Base-by-base conservation (phyloP, 2,797 vertebrate genomes). In the Rhabdophis nuchalis region DNA sequence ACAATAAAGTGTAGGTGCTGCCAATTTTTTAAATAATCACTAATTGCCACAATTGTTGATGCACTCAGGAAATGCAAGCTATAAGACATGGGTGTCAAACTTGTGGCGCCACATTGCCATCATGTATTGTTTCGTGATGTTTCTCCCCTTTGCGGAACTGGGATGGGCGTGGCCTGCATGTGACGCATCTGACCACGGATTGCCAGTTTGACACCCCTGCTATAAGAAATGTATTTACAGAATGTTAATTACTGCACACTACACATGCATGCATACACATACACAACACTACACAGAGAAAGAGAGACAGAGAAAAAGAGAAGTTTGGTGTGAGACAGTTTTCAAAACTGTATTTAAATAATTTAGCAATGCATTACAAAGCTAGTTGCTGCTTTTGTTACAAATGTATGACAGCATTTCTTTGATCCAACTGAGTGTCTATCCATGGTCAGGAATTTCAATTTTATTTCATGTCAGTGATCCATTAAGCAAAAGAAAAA, bases 31-130 rank as follows among this genome's bases (percentile, higher is more conserved):
- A 60, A 93, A 23, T 8, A 91, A 88, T 13, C 86, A 86, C 0
- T 92, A 94, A 77, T 0, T 5, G 1, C 57, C 4, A 94, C 14
- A 29, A 94, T 93, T 93, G 86, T 90, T 93, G 90, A 92, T 91
- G 86, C 72, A 57, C 14, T 46, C 46, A 41, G 25, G 93, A 94
- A 95, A 92, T 56, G 86, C 14, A 95, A 93, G 90, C 5, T 23
- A 87, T 1, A 14, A 89, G 20, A 90, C 18, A 20, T 1, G 0
- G 56, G 18, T 57, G 56, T 18, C 56, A 57, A 57, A 23, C 56
- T 7, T 5, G 1, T 5, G 5, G 56, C 18, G 7, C 20, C 16
- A 57, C 5, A 1, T 57, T 57, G 18, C 56, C 56, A 57, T 57
- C 56, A 57, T 57, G 56, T 57, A 18, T 20, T 57, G 5, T 57